phyloP scores from a whole-genome alignment of 2,888 invertebrate genomes.

The Eristalis pertinax region DNA sequence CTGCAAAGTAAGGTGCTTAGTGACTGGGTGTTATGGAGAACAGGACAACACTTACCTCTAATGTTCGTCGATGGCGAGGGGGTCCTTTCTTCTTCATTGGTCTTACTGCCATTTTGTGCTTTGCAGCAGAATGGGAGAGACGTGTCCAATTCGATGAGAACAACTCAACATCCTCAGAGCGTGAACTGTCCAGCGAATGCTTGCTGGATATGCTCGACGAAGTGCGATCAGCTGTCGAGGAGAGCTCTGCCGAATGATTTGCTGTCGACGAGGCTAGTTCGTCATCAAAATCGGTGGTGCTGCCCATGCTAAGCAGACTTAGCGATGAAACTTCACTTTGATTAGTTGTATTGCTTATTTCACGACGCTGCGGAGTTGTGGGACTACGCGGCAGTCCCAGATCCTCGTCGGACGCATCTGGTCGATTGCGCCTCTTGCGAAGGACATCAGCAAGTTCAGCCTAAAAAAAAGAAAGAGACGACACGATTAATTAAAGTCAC shows the following conservation, averaged over 20 bases:
- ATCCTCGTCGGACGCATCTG: conserved; percentile 88
- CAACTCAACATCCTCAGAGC: conserved; percentile 78
- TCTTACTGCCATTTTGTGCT: conserved; percentile 90
- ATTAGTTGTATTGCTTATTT: conserved; percentile 80
- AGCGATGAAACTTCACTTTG: conserved; percentile 82
- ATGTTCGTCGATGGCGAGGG: conserved; percentile 85
- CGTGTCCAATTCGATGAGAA: conserved; percentile 81
- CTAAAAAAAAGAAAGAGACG: conserved; percentile 79
- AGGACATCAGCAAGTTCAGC: conserved; percentile 89
- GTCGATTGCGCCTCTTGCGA: conserved; percentile 85
- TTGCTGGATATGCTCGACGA: conserved; percentile 63
- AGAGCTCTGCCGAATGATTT: conserved; percentile 69
- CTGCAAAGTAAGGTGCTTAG: conserved; percentile 74
- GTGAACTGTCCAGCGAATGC: conserved; percentile 63
- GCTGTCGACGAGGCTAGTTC: conserved; percentile 74
- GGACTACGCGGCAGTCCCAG: conserved; percentile 89
- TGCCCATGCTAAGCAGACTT: conserved; percentile 87
- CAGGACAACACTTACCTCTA: conserved; percentile 80
- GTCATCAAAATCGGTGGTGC: conserved; percentile 89
- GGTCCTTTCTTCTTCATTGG: conserved; percentile 89
- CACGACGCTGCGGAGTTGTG: conserved; percentile 85
- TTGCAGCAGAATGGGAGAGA: conserved; percentile 90
- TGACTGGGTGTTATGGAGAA: conserved; percentile 70
- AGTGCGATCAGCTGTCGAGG: conserved; percentile 72
- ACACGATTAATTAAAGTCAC: not conserved